Conservation (phyloP, 2,888 invertebrate genomes). For the Eupithecia insigniata region DNA sequence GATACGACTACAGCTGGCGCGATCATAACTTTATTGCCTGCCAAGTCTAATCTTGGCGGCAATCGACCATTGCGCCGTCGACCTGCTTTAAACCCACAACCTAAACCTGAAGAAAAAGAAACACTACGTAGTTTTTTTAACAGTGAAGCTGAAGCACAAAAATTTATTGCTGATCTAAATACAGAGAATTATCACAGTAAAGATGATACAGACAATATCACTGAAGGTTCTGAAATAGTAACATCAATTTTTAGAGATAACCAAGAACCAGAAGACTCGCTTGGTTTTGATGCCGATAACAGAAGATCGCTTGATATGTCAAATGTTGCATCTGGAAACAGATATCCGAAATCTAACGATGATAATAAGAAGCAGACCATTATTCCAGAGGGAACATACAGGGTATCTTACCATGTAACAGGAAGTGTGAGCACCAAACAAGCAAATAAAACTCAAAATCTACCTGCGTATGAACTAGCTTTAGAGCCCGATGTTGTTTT, state of each 20-base stretch:
- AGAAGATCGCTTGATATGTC: slow-evolving; percentile 50
- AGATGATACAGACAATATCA: slow-evolving; percentile 52
- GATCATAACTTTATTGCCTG: slow-evolving; percentile 88
- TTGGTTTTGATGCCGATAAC: slow-evolving; percentile 55
- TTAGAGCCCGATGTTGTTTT: slow-evolving; percentile 77
- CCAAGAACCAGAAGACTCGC: slow-evolving; percentile 49
- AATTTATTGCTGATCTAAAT: slow-evolving; percentile 58
- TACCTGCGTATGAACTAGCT: slow-evolving; percentile 75
- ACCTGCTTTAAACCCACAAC: slow-evolving; percentile 77
- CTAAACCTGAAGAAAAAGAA: slow-evolving; percentile 58
- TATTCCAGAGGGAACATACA: slow-evolving; percentile 76
- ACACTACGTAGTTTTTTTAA: slow-evolving; percentile 68
- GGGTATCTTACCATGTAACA: slow-evolving; percentile 79
- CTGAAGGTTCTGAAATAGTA: slow-evolving; percentile 56
- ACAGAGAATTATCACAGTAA: slow-evolving; percentile 61
- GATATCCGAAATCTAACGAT: slow-evolving; percentile 73
- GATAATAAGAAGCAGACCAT: slow-evolving; percentile 53
- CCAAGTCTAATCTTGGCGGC: slow-evolving; percentile 91
- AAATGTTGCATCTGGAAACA: slow-evolving; percentile 56
- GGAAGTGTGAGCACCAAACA: slow-evolving; percentile 80
- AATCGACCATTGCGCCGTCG: slow-evolving; percentile 88
- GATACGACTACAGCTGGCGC: slow-evolving; percentile 68
- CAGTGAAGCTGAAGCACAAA: slow-evolving; percentile 59
- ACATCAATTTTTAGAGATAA: slow-evolving; percentile 50
- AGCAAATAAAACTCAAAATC: slow-evolving; percentile 74